Percentiles rank a stretch among this genome's conserved stretches.
Conservation (phyloP, 2,888 invertebrate genomes). For the Steinernema carpocapsae region DNA sequence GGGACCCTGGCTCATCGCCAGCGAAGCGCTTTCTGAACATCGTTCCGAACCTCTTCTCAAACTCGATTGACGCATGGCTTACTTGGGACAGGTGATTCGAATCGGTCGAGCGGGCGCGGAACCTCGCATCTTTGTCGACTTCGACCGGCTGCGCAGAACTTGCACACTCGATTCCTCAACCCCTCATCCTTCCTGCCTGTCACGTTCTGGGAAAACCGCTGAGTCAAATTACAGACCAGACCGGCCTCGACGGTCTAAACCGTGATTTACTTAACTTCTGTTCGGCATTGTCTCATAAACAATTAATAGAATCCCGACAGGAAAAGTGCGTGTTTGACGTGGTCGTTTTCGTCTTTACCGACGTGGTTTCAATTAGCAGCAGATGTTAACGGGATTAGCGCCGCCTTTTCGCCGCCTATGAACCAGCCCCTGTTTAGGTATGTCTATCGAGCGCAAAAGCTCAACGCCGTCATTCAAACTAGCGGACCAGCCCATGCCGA, state of each 20-base stretch:
- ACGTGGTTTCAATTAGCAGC: neutral
- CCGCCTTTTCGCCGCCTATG: neutral
- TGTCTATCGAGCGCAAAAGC: conserved; percentile 30
- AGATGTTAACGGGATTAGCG: conserved; percentile 23
- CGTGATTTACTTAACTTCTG: conserved; percentile 14
- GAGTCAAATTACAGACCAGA: too few species aligned
- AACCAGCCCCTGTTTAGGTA: neutral
- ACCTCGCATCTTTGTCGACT: neutral
- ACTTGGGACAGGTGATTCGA: conserved; percentile 6
- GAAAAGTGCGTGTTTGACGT: conserved; percentile 18
- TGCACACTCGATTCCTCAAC: neutral
- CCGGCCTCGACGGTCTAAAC: neutral
- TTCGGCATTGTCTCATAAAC: neutral
- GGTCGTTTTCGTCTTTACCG: neutral
- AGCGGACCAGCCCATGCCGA: conserved; percentile 19
- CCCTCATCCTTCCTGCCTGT: neutral
- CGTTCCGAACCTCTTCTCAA: neutral
- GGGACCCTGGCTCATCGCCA: neutral
- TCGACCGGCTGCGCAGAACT: neutral
- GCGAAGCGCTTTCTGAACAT: neutral
- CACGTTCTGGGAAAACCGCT: too few species aligned
- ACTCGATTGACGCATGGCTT: neutral
- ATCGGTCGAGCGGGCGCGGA: neutral
- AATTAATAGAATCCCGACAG: neutral
- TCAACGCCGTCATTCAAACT: conserved; percentile 26